Percentiles rank a stretch among this genome's conserved stretches.
phyloP scores from a whole-genome alignment of 1,140 invertebrate genomes.

The Nylanderia fulva region DNA sequence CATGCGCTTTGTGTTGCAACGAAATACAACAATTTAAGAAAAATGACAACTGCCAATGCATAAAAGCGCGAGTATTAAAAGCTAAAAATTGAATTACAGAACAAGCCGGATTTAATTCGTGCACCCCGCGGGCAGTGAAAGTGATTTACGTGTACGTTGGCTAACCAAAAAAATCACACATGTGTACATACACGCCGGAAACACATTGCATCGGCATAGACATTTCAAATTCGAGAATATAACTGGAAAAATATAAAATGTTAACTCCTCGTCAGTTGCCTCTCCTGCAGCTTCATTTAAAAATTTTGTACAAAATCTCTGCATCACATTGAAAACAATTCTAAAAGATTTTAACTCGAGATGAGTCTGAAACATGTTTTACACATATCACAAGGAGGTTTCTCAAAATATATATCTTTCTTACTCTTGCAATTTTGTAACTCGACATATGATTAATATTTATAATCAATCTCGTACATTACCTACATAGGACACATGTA shows the following conservation, averaged over 20 bases:
- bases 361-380: neutral
- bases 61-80: constrained; percentile 59
- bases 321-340: neutral
- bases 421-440: neutral
- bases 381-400: neutral
- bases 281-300: constrained; percentile 34
- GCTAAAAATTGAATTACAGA: constrained; percentile 61
- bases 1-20: constrained; percentile 21
- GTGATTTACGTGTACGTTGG: constrained; percentile 56
- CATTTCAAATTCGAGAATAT: constrained; percentile 50
- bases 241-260: constrained; percentile 34
- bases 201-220: constrained; percentile 19
- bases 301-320: constrained; percentile 13
- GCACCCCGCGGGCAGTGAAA: constrained; percentile 53
- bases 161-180: constrained; percentile 35
- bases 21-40: constrained; percentile 52
- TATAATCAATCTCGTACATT: too few species aligned
- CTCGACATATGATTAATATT: neutral
- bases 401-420: neutral
- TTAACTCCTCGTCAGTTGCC: constrained; percentile 30
- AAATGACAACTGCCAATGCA: constrained; percentile 52
- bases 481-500: constrained; percentile 4
- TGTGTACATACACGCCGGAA: constrained; percentile 36
- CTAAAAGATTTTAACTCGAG: neutral
- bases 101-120: constrained; percentile 60